Percentiles rank a stretch among this genome's conserved stretches.
Evolutionary conservation across 2,797 vertebrate genomes (phyloP).

Genomic region (Acrocephalus scirpaceus): DNA sequence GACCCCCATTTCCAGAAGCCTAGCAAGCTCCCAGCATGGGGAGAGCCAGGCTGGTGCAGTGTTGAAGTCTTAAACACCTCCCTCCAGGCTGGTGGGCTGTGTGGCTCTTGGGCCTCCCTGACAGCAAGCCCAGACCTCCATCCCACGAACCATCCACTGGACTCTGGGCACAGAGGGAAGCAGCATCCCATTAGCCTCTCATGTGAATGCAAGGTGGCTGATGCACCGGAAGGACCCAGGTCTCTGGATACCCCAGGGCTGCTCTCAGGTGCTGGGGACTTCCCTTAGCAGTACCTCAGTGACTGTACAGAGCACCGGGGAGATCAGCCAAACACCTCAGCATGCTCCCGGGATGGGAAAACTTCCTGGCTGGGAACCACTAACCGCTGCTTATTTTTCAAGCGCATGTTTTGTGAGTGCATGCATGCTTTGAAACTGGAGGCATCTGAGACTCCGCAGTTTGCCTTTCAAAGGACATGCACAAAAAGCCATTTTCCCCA

Average conservation of each 20-base stretch:
- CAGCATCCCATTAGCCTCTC: background rate
- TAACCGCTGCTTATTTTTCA: background rate
- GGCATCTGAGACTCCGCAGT: background rate
- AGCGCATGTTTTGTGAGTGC: rapidly evolving
- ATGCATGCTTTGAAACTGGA: background rate
- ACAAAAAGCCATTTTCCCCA: background rate
- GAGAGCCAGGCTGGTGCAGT: background rate
- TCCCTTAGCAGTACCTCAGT: background rate
- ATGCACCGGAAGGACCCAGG: background rate
- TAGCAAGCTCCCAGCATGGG: rapidly evolving
- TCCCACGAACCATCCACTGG: background rate
- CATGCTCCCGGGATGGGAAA: rapidly evolving
- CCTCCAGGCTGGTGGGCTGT: background rate
- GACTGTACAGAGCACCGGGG: background rate
- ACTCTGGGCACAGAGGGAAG: background rate
- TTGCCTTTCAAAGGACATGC: background rate
- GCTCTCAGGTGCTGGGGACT: background rate
- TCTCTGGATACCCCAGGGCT: background rate
- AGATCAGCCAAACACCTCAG: background rate
- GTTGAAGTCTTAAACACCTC: background rate
- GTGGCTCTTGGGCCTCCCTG: background rate
- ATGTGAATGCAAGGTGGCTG: rapidly evolving
- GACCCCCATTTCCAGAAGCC: rapidly evolving
- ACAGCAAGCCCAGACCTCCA: background rate
- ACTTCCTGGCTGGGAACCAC: background rate